Evolutionary conservation across 92 coral and sea anemone genomes (phyloP), one percentile per base, ranked within the genome.

Genomic region (Desmophyllum pertusum): DNA sequence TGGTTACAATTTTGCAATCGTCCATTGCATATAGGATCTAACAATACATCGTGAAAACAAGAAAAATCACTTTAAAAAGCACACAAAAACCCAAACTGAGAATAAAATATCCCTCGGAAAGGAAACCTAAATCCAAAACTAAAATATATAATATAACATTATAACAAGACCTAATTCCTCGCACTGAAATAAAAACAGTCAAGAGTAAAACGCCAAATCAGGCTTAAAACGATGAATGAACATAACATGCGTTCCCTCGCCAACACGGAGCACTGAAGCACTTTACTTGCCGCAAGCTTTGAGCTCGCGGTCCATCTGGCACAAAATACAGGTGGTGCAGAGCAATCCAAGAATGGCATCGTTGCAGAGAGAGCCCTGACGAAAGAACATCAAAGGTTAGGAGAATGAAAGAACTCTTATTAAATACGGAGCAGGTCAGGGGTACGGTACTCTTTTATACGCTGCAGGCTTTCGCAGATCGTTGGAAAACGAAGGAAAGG

Each of bases 301-400:
- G 52, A 92, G 85, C 75, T 94, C 98, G 25, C 98, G 91, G 11
- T 93, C 72, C 88, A 94, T 85, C 90, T 94, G 98, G 81, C 98
- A 94, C 53, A 87, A 51, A 43, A 84, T 95, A 67, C 94, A 92
- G 13, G 67, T 70, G 14, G 62, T 41, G 51, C 92, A 94, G 76
- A 71, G 88, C 35, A 9, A 23, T 66, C 76, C 76, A 13, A 89
- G 70, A 29, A 94, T 77, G 9, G 94, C 98, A 81, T 94, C 95
- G 76, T 94, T 94, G 74, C 98, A 94, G 72, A 94, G 61, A 21
- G 95, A 67, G 45, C n/a, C n/a, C n/a, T n/a, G n/a, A n/a, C n/a
- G 39, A 62, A 85, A 64, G 81, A 27, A 53, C n/a, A 33, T 23
- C 40, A 13, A 33, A 35, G 9, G 38, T 65, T 31, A 65, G 71